These are phyloP conservation scores for Oligia fasciuncula DNA, from an alignment of 2,888 invertebrate genomes.

Conservation along the genomic window DNA sequence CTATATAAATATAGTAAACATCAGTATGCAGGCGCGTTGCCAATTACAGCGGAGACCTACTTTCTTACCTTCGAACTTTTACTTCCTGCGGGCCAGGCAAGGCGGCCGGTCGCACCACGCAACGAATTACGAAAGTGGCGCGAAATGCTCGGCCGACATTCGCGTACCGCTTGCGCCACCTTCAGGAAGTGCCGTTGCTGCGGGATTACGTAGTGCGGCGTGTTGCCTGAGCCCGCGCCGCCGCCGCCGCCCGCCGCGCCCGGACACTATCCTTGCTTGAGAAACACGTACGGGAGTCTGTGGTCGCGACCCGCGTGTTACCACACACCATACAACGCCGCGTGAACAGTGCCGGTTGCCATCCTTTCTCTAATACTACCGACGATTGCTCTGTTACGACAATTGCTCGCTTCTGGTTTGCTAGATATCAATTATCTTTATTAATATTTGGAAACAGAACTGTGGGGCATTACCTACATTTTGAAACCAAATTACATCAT, in stretches of 20 bases:
- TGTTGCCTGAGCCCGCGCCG: slow-evolving; percentile 68
- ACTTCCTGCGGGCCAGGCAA: slow-evolving; percentile 89
- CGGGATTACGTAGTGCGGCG: slow-evolving; percentile 86
- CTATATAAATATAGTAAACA: slow-evolving; percentile 83
- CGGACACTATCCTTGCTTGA: slow-evolving; percentile 79
- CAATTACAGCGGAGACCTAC: slow-evolving; percentile 90
- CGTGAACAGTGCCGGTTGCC: slow-evolving; percentile 62
- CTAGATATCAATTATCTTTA: slow-evolving; percentile 32
- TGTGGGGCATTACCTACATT: not conserved
- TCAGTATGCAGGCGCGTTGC: slow-evolving; percentile 89
- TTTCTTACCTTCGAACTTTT: slow-evolving; percentile 91
- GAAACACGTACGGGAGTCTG: slow-evolving; percentile 76
- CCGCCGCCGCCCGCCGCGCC: slow-evolving; percentile 61
- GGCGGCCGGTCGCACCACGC: slow-evolving; percentile 88
- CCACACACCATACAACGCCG: slow-evolving; percentile 68
- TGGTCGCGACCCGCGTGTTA: slow-evolving; percentile 73
- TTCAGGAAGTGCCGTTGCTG: slow-evolving; percentile 89
- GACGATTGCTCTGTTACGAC: slow-evolving; percentile 53
- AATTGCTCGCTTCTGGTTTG: slow-evolving; percentile 47
- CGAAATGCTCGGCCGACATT: slow-evolving; percentile 90
- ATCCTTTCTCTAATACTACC: slow-evolving; percentile 67
- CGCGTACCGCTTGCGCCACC: slow-evolving; percentile 88
- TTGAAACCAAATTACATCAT: slow-evolving; percentile 14
- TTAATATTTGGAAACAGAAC: slow-evolving; percentile 34
- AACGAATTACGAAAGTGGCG: slow-evolving; percentile 90